Conservation (phyloP, 2,797 vertebrate species). For the Hoplostethus mediterraneus region DNA sequence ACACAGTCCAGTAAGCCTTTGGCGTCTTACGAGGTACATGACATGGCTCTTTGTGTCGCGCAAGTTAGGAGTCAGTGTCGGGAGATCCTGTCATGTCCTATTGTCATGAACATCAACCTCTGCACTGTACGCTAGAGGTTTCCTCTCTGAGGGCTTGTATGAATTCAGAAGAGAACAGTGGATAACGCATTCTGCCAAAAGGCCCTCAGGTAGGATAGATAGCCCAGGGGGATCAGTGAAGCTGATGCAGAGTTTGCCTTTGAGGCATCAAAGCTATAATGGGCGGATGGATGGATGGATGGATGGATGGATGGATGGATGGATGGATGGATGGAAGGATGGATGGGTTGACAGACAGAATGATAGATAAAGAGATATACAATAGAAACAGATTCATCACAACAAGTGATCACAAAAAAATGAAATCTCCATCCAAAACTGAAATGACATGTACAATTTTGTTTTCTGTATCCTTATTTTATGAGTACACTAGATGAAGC, state of each 20-base stretch:
- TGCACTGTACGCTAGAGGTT: conserved; percentile 57
- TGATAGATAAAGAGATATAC: conserved; percentile 12
- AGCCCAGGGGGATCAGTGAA: conserved; percentile 56
- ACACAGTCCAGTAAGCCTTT: conserved; percentile 72
- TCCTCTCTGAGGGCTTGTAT: conserved; percentile 58
- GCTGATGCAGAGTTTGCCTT: conserved; percentile 54
- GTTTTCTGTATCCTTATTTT: not conserved
- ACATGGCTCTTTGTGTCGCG: conserved; percentile 64
- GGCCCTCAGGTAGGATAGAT: conserved; percentile 61
- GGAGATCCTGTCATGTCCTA: conserved; percentile 71
- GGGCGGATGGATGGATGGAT: conserved; percentile 46
- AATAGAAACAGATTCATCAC: not conserved
- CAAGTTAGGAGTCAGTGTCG: conserved; percentile 54
- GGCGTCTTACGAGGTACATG: conserved; percentile 57
- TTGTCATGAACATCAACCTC: conserved; percentile 72
- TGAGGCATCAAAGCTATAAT: conserved; percentile 58
- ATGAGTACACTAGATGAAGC: not conserved
- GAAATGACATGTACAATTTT: conserved; percentile 6
- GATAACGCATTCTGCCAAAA: conserved; percentile 60
- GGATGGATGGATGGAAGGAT: conserved; percentile 24
- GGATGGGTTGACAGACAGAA: not conserved
- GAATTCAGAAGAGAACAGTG: conserved; percentile 66
- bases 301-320: conserved; percentile 22
- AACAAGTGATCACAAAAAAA: not conserved
- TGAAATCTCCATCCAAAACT: not conserved